phyloP scores from a whole-genome alignment of 1,140 invertebrate genomes.

The Scylla paramamosain region DNA sequence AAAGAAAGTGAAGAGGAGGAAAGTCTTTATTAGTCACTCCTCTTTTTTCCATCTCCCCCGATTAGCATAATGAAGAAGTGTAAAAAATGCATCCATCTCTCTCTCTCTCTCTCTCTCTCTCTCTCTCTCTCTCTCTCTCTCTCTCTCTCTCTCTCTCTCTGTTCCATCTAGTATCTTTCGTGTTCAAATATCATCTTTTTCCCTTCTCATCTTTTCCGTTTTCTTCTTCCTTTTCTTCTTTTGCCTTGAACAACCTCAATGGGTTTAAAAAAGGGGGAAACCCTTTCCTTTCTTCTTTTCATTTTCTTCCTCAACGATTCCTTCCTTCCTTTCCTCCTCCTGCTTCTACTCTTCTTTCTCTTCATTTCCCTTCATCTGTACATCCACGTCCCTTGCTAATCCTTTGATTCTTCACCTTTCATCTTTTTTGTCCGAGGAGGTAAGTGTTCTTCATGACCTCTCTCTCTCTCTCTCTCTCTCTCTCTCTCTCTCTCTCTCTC shows the following conservation, averaged over 20 bases:
- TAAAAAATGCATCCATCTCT: not conserved
- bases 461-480: conserved; percentile 33
- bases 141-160: not conserved
- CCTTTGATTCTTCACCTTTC: too few species aligned
- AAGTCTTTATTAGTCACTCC: not conserved
- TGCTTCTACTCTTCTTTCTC: not conserved
- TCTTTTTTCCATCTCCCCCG: not conserved
- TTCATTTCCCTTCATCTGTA: not conserved
- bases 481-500: too few species aligned
- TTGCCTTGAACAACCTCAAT: too few species aligned
- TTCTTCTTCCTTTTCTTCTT: too few species aligned
- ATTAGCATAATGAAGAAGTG: too few species aligned
- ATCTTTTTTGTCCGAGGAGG: too few species aligned
- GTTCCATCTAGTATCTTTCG: not conserved
- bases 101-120: not conserved
- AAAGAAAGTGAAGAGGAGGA: not conserved
- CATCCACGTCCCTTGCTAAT: not conserved
- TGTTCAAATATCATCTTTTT: not conserved
- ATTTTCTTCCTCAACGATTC: not conserved
- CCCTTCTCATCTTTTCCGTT: not conserved
- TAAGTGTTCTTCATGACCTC: too few species aligned
- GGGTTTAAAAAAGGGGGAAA: too few species aligned
- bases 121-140: not conserved
- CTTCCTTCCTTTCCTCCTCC: not conserved
- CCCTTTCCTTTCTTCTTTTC: not conserved